Percentiles rank a stretch among this genome's conserved stretches.
Conservation (phyloP, 1,140 invertebrate genomes). For the Andricus grossulariae region DNA sequence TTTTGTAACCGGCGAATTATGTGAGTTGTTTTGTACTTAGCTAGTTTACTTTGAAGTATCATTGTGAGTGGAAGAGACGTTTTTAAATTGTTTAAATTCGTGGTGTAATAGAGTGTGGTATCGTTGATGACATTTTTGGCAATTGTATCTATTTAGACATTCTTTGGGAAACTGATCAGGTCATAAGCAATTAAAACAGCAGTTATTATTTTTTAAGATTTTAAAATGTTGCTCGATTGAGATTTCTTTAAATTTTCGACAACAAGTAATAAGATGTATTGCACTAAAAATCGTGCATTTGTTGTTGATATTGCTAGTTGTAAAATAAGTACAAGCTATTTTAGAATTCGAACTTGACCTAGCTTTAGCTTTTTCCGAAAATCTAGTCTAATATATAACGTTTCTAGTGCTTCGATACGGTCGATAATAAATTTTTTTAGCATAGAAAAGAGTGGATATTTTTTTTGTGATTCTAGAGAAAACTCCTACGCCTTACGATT, state of each 20-base stretch:
- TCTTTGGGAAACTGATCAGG: not conserved
- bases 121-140: constrained; percentile 26
- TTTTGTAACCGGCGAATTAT: no score
- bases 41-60: not conserved
- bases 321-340: not conserved
- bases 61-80: not conserved
- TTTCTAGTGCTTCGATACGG: constrained; percentile 5
- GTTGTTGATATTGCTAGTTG: not conserved
- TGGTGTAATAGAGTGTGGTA: constrained; percentile 33
- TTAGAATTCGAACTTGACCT: not conserved
- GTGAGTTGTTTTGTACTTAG: no score
- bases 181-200: constrained; percentile 31
- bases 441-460: not conserved
- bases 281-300: constrained; percentile 33
- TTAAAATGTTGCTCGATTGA: not conserved
- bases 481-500: constrained; percentile 36
- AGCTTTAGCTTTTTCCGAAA: not conserved
- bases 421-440: constrained; percentile 25
- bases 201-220: constrained; percentile 18
- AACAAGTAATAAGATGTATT: constrained; percentile 13
- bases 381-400: not conserved
- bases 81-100: not conserved
- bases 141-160: constrained; percentile 31
- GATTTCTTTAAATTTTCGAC: constrained; percentile 13
- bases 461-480: constrained; percentile 5